Base-by-base conservation (phyloP, 2,888 invertebrate species). In the Lutraria lutraria region DNA sequence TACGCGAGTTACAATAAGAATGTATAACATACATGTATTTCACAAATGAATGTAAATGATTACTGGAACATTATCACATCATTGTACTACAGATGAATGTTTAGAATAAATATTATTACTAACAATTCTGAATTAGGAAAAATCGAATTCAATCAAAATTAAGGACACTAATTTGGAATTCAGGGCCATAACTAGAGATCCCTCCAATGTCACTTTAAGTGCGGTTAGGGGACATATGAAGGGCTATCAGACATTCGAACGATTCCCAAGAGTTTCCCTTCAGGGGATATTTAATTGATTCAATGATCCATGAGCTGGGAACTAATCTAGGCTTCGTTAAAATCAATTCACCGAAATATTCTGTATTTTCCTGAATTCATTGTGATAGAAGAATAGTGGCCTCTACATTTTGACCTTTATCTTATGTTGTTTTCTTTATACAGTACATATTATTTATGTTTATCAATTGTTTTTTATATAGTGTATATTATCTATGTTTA, bases 221-320 rank as follows among this genome's bases (percentile, higher is more conserved):
- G 76, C 21, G 76, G 76, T 76, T 34, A 34, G 31, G 76, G 76
- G 76, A 76, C 76, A 16, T 0, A 34, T 76, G 76, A 76, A 76
- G 76, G 76, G 76, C 29, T 25, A 34, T 31, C 15, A 76, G 76
- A 76, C 29, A 76, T 31, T 34, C 15, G 76, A 76, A 76, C 31
- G 15, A 76, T 76, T 76, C 76, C 34, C 76, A 16, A 15, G 34
- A 31, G 76, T 13, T 19, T 76, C 34, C 31, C 76, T 76, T 19
- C 19, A 76, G 76, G 76, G 76, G 25, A 76, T 76, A 34, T 76
- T 19, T 19, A 76, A 76, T 76, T 76, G 76, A 76, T 76, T 76
- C 34, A 31, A 15, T 76, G 19, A 19, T 76, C 76, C 76, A 31
- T 76, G 76, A 76, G 76, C 0, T 25, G 76, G 76, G 19, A 31